These are phyloP conservation scores for Micromys minutus DNA, from an alignment of 2,113 vertebrate species.

Conservation along the genomic window DNA sequence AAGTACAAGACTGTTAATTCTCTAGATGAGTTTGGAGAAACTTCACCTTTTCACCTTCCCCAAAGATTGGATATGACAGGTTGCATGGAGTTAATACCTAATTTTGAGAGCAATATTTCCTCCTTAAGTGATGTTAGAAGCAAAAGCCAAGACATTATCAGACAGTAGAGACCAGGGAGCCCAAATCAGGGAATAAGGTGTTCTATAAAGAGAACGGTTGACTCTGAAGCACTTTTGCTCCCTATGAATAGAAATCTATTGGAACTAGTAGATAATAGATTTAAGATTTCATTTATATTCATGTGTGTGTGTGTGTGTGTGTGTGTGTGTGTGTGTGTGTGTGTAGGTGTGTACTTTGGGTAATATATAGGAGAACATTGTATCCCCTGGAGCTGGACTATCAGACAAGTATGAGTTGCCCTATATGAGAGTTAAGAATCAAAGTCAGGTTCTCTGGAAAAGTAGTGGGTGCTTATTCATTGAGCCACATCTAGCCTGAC, in stretches of 20 bases:
- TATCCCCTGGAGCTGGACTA: neutral
- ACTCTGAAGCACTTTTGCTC: neutral
- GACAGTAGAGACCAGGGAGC: neutral
- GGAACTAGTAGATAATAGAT: neutral
- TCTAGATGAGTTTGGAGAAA: neutral
- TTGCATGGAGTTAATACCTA: neutral
- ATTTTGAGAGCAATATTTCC: neutral
- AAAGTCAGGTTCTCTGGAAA: neutral
- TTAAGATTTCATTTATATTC: neutral
- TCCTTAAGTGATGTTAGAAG: neutral
- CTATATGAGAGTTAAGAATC: neutral
- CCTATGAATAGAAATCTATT: neutral
- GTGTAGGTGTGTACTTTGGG: too few species aligned
- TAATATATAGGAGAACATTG: neutral
- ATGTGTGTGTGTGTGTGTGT: neutral
- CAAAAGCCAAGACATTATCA: neutral
- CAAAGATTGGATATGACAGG: neutral
- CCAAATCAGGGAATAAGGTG: neutral
- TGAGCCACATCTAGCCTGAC: neutral
- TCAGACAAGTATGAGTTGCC: neutral
- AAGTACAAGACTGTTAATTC: neutral
- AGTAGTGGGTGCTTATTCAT: neutral
- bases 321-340: too few species aligned
- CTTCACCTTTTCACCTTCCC: neutral
- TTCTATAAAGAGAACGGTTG: neutral